Conservation (phyloP, 2,797 vertebrate genomes). For the Lindbergichthys nudifrons region DNA sequence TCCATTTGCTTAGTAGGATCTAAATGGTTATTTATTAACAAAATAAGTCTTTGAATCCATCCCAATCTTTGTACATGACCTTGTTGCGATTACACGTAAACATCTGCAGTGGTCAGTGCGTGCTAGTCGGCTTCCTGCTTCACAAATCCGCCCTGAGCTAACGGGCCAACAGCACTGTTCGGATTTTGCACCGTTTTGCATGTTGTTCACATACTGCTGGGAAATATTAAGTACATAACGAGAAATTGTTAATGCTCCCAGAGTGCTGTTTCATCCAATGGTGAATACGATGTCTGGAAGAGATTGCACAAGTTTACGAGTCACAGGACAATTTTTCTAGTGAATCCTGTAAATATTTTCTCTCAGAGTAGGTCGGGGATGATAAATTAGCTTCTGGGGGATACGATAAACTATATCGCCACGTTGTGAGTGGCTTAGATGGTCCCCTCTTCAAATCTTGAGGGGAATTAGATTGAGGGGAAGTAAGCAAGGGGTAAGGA, state of each 20-base stretch:
- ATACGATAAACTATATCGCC: constrained; percentile 71
- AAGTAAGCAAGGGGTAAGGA: constrained; percentile 50
- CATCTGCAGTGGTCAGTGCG: constrained; percentile 2
- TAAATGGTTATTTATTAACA: not conserved
- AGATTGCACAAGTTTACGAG: constrained; percentile 49
- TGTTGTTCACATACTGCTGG: constrained; percentile 28
- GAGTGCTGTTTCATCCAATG: constrained; percentile 42
- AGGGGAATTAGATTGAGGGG: constrained; percentile 66
- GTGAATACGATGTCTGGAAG: constrained; percentile 46
- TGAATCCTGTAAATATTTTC: constrained; percentile 63
- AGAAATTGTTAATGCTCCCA: constrained; percentile 41
- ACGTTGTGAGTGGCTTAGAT: constrained; percentile 50
- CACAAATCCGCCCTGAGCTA: constrained; percentile 26
- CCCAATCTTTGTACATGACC: not conserved
- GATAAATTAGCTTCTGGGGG: constrained; percentile 74
- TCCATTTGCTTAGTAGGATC: not conserved
- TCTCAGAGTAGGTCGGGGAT: constrained; percentile 60
- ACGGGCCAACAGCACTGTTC: constrained; percentile 16
- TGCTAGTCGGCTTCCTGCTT: not conserved
- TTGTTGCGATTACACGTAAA: constrained; percentile 1
- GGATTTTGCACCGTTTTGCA: constrained; percentile 10
- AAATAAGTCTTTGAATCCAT: not conserved
- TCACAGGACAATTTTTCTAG: constrained; percentile 56
- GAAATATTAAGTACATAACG: constrained; percentile 28
- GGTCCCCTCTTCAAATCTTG: constrained; percentile 44